Evolutionary conservation across 2,113 vertebrate species (phyloP), one percentile per base, ranked within the genome.

Genomic region (Coryphaenoides rupestris): DNA sequence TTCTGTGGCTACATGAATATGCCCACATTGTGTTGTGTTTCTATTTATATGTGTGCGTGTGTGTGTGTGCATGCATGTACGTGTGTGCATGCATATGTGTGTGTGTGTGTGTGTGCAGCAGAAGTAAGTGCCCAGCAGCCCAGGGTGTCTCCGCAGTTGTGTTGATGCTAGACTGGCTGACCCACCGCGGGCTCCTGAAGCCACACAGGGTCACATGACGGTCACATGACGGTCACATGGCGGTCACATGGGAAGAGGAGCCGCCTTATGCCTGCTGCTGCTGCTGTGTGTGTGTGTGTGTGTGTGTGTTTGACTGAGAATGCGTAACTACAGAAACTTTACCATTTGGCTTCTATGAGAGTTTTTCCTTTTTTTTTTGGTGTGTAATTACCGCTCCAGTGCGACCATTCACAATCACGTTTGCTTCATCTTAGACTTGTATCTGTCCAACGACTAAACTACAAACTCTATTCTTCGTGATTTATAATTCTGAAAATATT

Each of bases 151-250:
- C 61, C 64, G 53, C 50, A 21, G 55, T 47, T 73, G 17, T 77
- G 69, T 45, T 76, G 63, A 65, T 73, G 61, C 57, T 78, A 73
- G 81, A 86, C 70, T 77, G 68, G 46, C 73, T 81, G 84, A 87
- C 85, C 84, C 78, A 80, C 65, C 45, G 46, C 67, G 61, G 53
- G 69, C 59, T 6, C 69, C 73, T 64, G 6, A 54, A 47, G 82
- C 73, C 53, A 22, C n/a, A 53, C 4, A 1, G 7, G 60, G 71
- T 83, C 85, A 83, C 80, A 73, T 88, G 81, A 86, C 73, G 16
- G 7, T 19, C 5, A 19, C 50, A 6, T 17, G 10, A 17, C 14
- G n/a, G 17, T 6, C 19, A 16, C 50, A 52, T 47, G 26, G 45
- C 22, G 68, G 70, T 78, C 85, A 65, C 66, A 58, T 0, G 63